These are phyloP conservation scores for Bombus cullumanus DNA, from an alignment of 1,140 invertebrate species.

Conservation along the genomic window DNA sequence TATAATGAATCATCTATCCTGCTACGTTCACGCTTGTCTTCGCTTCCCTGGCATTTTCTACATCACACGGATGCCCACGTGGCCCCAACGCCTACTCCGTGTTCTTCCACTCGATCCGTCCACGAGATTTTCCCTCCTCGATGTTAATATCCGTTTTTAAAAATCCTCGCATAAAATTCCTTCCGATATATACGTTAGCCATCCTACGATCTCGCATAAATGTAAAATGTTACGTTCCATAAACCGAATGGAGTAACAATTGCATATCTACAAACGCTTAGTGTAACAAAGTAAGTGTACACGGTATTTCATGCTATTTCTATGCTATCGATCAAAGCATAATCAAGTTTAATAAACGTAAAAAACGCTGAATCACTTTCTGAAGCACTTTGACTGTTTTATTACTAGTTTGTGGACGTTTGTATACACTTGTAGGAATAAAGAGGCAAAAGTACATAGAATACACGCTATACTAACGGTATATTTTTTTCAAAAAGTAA, in stretches of 20 bases:
- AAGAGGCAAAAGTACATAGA: too few relatives aligned
- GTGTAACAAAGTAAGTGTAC: too few relatives aligned
- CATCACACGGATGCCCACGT: conserved; percentile 45
- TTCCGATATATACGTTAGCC: background rate
- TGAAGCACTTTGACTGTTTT: too few relatives aligned
- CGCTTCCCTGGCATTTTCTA: conserved; percentile 45
- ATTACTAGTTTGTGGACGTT: too few relatives aligned
- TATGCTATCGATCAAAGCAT: too few relatives aligned
- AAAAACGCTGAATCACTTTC: too few relatives aligned
- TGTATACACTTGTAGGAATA: too few relatives aligned
- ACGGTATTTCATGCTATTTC: too few relatives aligned
- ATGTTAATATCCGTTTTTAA: conserved; percentile 4
- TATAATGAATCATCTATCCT: conserved; percentile 39
- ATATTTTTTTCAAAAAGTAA: too few relatives aligned
- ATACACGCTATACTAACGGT: too few relatives aligned
- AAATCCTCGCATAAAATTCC: background rate
- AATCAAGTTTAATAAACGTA: too few relatives aligned
- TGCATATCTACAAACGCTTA: background rate
- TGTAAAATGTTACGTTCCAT: background rate
- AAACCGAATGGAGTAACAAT: background rate
- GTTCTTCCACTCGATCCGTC: conserved; percentile 13
- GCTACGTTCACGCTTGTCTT: conserved; percentile 28
- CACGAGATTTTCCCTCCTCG: conserved; percentile 20
- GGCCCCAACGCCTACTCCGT: conserved; percentile 22
- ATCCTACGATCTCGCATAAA: background rate